These are phyloP conservation scores for Isichthys henryi DNA, from an alignment of 2,113 vertebrate species.

Conservation along the genomic window DNA sequence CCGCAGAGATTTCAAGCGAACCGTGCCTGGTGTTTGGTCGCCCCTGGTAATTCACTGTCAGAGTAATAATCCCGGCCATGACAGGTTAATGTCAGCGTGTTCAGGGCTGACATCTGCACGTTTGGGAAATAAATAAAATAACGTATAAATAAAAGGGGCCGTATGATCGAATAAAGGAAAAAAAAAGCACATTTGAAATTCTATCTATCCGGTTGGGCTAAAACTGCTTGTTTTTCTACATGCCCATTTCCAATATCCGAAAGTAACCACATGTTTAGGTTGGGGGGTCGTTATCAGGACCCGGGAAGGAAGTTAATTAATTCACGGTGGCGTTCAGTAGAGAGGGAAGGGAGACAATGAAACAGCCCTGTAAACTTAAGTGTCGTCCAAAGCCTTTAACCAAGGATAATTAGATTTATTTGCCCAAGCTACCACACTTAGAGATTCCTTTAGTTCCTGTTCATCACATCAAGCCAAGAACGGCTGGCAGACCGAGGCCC, in stretches of 20 bases:
- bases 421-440: neutral
- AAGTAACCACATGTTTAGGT: neutral
- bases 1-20: slow-evolving; percentile 49
- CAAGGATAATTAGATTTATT: slow-evolving; percentile 4
- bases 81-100: neutral
- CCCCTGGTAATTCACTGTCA: neutral
- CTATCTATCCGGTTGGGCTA: neutral
- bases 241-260: neutral
- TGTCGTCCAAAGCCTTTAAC: slow-evolving; percentile 1
- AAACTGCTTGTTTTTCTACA: neutral
- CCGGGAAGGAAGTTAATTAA: neutral
- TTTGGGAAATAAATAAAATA: neutral
- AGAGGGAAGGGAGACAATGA: neutral
- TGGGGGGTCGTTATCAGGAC: neutral
- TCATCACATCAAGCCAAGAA: neutral
- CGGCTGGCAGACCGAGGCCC: neutral
- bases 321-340: neutral
- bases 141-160: neutral
- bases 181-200: neutral
- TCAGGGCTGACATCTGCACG: neutral
- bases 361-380: neutral
- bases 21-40: slow-evolving; percentile 8
- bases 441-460: neutral
- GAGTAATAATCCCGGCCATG: neutral
- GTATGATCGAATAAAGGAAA: neutral